Evolutionary conservation across 2,113 vertebrate species (phyloP).

Genomic region (Onychostoma macrolepis): DNA sequence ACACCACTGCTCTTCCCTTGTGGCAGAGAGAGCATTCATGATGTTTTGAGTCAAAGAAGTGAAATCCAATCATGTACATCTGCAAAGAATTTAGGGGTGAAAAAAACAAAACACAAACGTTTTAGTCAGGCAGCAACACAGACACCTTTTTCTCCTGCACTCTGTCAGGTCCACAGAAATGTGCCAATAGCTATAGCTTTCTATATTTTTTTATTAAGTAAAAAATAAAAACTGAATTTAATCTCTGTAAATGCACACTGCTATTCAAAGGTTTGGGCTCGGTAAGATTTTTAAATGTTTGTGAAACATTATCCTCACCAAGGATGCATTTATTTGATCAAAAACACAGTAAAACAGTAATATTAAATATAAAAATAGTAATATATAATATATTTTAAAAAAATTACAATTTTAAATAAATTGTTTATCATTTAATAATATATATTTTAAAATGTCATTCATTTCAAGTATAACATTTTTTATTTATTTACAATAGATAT

Average conservation of each 20-base stretch:
- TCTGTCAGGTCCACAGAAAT: slow-evolving; percentile 1
- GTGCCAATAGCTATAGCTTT: background rate
- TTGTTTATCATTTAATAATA: no score
- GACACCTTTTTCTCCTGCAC: slow-evolving; percentile 5
- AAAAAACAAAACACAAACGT: background rate
- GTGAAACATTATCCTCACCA: no score
- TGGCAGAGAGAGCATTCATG: background rate
- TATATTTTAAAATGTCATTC: no score
- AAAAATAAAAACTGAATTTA: background rate
- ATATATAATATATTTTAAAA: no score
- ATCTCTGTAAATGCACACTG: background rate
- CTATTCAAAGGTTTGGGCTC: background rate
- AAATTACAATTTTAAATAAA: no score
- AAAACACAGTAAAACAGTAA: no score
- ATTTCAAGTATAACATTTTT: no score
- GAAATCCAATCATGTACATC: background rate
- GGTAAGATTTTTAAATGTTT: background rate
- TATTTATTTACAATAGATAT: no score
- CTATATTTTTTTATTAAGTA: background rate
- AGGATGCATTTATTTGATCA: no score
- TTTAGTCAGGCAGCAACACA: slow-evolving; percentile 31
- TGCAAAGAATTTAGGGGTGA: background rate
- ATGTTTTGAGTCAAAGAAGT: background rate
- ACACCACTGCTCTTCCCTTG: background rate
- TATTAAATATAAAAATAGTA: no score